Base-by-base conservation (phyloP, 2,113 vertebrate genomes). In the Rhegmatorhina hoffmannsi region DNA sequence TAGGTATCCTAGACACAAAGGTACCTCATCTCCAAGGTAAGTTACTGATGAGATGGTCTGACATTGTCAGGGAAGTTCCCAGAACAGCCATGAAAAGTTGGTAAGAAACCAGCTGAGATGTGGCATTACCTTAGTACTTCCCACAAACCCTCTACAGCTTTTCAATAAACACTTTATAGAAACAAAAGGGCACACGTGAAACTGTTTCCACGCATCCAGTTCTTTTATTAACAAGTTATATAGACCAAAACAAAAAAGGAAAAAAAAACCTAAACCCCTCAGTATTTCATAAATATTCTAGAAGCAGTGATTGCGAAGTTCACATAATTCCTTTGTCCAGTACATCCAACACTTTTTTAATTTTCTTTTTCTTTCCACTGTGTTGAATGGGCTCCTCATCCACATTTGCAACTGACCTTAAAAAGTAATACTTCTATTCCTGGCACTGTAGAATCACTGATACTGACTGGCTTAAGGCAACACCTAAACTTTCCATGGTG, bases 61-160 rank as follows among this genome's bases (percentile, higher is more conserved):
- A 55, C 34, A 60, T 12, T 13, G 9, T 55, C 34, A 78, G 50
- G 28, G 9, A 59, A 56, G 11, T 17, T 69, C 12, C 59, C 2
- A 0, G 43, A 43, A 43, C 0, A 33, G 20, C 24, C 21, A n/a
- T 5, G 19, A 36, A 11, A 59, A 68, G 18, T 4, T 74, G 28
- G 18, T 34, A 60, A 40, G n/a, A 78, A 52, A 10, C 40, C 34
- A n/a, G 4, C 1, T 1, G 18, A 50, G 29, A 72, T 31, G 34
- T 36, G 34, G 46, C 29, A 34, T 59, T 50, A 50, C 50, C 21
- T 44, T 7, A 47, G 13, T 25, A 21, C 11, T 87, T 59, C 10
- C 25, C n/a, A 17, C 3, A 17, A 55, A 46, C 7, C 9, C n/a
- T 66, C 43, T 26, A 31, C 16, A 55, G 29, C 40, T 87, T 36